A percentile compares a stretch with the other conserved stretches of the same genome.
Evolutionary conservation across 2,797 vertebrate genomes (phyloP).

Genomic region (Rhabdophis nuchalis): DNA sequence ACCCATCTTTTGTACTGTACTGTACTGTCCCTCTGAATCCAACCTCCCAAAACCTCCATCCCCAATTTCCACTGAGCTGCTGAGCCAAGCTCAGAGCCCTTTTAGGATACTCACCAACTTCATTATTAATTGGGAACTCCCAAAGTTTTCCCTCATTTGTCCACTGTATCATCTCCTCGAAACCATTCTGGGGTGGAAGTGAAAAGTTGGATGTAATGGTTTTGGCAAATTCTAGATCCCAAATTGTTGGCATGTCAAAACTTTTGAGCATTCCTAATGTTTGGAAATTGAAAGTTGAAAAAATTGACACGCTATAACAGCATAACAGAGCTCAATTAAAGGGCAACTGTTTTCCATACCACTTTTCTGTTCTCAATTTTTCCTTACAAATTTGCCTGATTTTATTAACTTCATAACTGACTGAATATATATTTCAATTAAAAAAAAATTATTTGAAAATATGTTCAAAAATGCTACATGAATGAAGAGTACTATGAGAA

Average conservation of each 20-base stretch:
- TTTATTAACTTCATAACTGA: constrained; percentile 3
- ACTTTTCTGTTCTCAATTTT: not conserved
- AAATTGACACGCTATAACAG: not conserved
- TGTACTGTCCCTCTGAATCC: not conserved
- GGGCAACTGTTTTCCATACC: not conserved
- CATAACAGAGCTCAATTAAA: not conserved
- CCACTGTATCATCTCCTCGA: constrained; percentile 96
- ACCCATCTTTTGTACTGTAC: not conserved
- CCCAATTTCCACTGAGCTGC: not conserved
- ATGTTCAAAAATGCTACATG: not conserved
- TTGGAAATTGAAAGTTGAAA: too few relatives aligned
- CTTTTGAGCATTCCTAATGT: too few relatives aligned
- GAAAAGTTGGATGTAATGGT: constrained; percentile 68
- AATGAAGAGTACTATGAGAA: not conserved
- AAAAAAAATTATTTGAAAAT: not conserved
- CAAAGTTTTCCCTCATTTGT: constrained; percentile 90
- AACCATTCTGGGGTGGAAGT: constrained; percentile 77
- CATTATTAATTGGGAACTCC: constrained; percentile 91
- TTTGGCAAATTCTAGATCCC: constrained; percentile 87
- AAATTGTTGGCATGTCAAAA: constrained; percentile 72
- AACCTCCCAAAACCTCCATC: not conserved
- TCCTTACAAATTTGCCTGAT: rapidly evolving
- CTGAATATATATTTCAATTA: not conserved
- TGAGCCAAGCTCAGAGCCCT: not conserved
- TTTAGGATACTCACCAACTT: constrained; percentile 74